phyloP scores from a whole-genome alignment of 2,888 invertebrate genomes.

The Polyommatus iphigenia region DNA sequence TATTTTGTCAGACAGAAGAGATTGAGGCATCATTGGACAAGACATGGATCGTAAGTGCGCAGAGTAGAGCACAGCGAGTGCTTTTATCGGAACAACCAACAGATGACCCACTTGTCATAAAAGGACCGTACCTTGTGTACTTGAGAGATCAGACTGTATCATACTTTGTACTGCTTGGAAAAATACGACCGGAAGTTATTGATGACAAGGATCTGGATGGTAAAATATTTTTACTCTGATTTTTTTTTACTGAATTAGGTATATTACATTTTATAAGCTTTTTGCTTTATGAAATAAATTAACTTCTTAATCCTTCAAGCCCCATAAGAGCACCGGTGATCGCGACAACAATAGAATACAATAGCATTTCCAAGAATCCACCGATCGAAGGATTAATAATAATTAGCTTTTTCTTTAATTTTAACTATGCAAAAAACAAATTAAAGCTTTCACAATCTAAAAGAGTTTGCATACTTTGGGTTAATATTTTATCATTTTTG shows the following conservation, averaged over 20 bases:
- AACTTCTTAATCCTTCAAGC: no score
- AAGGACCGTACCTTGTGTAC: conserved; percentile 92
- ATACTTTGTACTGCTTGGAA: conserved; percentile 90
- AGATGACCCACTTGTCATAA: conserved; percentile 86
- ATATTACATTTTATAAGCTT: no score
- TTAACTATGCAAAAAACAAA: no score
- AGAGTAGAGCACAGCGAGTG: conserved; percentile 87
- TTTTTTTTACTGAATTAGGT: no score
- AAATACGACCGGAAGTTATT: conserved; percentile 70
- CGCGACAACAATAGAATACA: no score
- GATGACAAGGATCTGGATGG: conserved; percentile 84
- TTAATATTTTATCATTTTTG: neutral
- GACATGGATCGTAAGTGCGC: conserved; percentile 95
- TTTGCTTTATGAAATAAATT: no score
- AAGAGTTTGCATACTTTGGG: no score
- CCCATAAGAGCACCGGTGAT: no score
- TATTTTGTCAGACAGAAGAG: conserved; percentile 81
- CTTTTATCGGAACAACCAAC: conserved; percentile 82
- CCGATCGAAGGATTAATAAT: no score
- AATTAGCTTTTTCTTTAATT: no score
- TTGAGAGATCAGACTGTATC: conserved; percentile 86
- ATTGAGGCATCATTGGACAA: conserved; percentile 89
- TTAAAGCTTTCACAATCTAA: no score
- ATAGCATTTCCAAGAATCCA: no score
- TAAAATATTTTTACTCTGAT: conserved; percentile 49